These are phyloP conservation scores for Amaurobius ferox DNA, from an alignment of 2,888 invertebrate genomes.

Conservation along the genomic window DNA sequence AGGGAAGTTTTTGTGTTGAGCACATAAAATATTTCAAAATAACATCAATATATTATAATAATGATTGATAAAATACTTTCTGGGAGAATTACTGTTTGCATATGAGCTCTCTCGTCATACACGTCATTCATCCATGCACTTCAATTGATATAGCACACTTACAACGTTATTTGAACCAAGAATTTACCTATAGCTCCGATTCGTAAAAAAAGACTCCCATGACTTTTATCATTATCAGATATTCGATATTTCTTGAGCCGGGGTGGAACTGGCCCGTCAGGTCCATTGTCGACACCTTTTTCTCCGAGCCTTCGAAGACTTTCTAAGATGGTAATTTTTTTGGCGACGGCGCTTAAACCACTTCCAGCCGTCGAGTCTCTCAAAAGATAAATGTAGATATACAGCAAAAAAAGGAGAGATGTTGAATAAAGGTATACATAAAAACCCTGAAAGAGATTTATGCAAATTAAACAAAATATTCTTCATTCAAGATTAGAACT, in stretches of 20 bases:
- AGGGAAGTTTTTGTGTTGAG: too few relatives aligned
- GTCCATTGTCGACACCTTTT: constrained; percentile 65
- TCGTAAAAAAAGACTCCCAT: constrained; percentile 94
- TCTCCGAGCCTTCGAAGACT: constrained; percentile 63
- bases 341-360: constrained; percentile 58
- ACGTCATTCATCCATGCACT: too few relatives aligned
- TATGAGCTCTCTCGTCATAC: too few relatives aligned
- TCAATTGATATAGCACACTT: too few relatives aligned
- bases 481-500: too few relatives aligned
- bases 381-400: constrained; percentile 95
- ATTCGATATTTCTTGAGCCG: constrained; percentile 85
- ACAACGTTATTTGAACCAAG: neutral
- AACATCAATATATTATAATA: too few relatives aligned
- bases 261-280: constrained; percentile 64
- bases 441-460: constrained; percentile 82
- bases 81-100: too few relatives aligned
- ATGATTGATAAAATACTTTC: too few relatives aligned
- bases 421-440: constrained; percentile 95
- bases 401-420: constrained; percentile 93
- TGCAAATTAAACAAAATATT: too few relatives aligned
- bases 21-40: too few relatives aligned
- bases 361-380: constrained; percentile 81
- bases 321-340: constrained; percentile 69
- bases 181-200: constrained; percentile 89
- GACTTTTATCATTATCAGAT: constrained; percentile 92